A percentile compares a stretch with the other conserved stretches of the same genome.
Conservation (phyloP, 2,888 invertebrate genomes). For the Macrophya alboannulata region DNA sequence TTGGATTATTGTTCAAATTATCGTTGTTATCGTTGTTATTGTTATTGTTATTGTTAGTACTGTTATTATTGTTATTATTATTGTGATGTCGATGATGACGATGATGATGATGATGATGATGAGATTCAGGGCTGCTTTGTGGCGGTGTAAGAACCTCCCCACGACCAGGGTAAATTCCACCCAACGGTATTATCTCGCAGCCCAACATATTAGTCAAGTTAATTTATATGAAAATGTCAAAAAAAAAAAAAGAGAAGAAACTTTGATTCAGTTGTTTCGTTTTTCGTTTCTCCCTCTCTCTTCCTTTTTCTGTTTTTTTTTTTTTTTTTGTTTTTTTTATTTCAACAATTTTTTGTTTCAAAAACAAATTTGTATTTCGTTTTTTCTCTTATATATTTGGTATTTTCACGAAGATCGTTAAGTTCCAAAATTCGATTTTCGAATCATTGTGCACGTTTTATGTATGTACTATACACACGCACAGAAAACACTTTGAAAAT, state of each 20-base stretch:
- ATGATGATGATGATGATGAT: constrained; percentile 61
- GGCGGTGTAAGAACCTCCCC: constrained; percentile 76
- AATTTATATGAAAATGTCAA: not conserved
- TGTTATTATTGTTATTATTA: constrained; percentile 2
- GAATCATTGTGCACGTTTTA: no score
- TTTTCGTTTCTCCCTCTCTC: not conserved
- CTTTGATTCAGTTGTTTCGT: not conserved
- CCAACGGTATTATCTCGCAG: constrained; percentile 73
- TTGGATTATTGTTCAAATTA: constrained; percentile 2
- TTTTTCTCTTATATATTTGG: no score
- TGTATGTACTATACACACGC: no score
- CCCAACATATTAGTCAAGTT: constrained; percentile 68
- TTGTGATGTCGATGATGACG: not conserved
- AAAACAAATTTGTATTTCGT: no score
- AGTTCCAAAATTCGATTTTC: no score
- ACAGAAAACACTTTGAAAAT: no score
- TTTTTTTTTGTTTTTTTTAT: no score
- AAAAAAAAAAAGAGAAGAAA: no score
- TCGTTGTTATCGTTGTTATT: not conserved
- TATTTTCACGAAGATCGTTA: no score
- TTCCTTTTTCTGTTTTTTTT: not conserved
- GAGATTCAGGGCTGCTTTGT: constrained; percentile 78
- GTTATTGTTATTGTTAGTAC: not conserved
- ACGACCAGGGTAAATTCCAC: constrained; percentile 71
- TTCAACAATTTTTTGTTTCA: no score